Evolutionary conservation across 2,113 vertebrate genomes (phyloP).

Genomic region (Microcebus murinus): DNA sequence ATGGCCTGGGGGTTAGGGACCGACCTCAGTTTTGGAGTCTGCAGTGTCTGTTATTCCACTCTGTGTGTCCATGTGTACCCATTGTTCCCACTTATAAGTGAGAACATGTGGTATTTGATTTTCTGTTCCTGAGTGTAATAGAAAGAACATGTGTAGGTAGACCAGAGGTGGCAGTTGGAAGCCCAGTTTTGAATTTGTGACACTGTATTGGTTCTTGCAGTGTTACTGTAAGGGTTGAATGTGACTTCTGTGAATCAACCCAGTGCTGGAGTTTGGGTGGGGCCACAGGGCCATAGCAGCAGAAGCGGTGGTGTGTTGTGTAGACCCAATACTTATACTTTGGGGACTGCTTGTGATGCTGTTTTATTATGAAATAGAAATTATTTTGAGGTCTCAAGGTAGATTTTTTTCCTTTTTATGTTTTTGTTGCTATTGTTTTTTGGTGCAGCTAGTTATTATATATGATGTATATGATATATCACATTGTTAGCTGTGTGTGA

Average conservation of each 20-base stretch:
- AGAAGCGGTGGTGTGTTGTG: background rate
- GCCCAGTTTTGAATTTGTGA: background rate
- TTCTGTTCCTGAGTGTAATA: background rate
- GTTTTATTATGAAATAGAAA: background rate
- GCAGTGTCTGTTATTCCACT: too few relatives aligned
- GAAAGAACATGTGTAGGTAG: background rate
- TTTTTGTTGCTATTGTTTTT: background rate
- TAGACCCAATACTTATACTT: background rate
- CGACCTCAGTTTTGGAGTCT: too few relatives aligned
- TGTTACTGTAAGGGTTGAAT: background rate
- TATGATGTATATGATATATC: too few relatives aligned
- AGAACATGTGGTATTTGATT: too few relatives aligned
- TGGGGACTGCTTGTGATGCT: background rate
- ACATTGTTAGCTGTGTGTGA: background rate
- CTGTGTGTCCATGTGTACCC: too few relatives aligned
- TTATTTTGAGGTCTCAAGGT: conserved; percentile 18
- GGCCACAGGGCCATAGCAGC: too few relatives aligned
- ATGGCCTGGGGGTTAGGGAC: too few relatives aligned
- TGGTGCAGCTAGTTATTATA: background rate
- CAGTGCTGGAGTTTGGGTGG: too few relatives aligned
- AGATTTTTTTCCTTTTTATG: background rate
- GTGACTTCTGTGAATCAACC: background rate
- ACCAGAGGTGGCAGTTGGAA: background rate
- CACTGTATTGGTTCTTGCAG: background rate
- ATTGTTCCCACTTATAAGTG: too few relatives aligned